Conservation (phyloP, 2,797 vertebrate genomes). For the Lates japonicus region DNA sequence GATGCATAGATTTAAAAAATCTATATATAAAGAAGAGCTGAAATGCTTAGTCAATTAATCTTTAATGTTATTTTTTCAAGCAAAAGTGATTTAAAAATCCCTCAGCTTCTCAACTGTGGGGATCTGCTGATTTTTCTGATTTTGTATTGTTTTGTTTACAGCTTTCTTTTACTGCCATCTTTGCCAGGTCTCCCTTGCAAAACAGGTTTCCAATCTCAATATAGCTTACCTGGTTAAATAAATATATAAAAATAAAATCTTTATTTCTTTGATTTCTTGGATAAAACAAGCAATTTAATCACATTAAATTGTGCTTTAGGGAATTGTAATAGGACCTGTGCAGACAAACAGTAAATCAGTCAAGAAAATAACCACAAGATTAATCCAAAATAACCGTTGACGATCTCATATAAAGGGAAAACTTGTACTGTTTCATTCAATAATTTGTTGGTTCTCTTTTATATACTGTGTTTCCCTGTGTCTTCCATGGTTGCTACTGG, state of each 20-base stretch:
- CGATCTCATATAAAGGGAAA: background rate
- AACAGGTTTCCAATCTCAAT: background rate
- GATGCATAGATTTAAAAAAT: background rate
- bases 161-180: background rate
- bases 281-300: background rate
- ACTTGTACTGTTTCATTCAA: background rate
- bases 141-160: background rate
- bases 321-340: too few relatives aligned
- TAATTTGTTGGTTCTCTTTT: background rate
- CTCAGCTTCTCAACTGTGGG: background rate
- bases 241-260: background rate
- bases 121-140: background rate
- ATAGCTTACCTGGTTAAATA: background rate
- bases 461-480: background rate
- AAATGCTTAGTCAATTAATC: background rate
- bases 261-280: background rate
- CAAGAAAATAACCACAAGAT: background rate
- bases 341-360: background rate
- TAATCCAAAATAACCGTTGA: background rate
- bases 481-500: background rate
- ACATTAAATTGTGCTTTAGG: background rate
- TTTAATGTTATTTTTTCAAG: background rate
- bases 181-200: background rate
- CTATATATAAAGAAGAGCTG: background rate
- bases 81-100: background rate